phyloP scores from a whole-genome alignment of 2,888 invertebrate genomes.

The Drosophila subquinaria region DNA sequence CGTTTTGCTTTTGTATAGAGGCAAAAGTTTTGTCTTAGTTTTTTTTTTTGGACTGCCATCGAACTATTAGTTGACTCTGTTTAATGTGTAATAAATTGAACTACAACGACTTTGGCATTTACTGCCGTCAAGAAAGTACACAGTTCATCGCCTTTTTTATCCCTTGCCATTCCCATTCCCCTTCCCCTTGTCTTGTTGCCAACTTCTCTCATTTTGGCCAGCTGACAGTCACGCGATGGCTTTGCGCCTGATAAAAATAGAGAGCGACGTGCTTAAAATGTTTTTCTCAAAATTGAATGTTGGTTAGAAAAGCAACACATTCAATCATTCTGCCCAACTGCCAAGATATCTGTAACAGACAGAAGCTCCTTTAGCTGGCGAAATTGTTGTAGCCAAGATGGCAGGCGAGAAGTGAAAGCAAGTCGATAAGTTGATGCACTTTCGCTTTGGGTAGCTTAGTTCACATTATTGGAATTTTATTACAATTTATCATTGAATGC shows the following conservation, averaged over 20 bases:
- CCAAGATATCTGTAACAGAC: conserved; percentile 50
- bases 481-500: not conserved
- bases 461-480: not conserved
- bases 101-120: conserved; percentile 45
- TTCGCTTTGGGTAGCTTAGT: not conserved
- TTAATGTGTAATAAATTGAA: conserved; percentile 76
- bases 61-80: conserved; percentile 69
- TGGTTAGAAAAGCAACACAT: conserved; percentile 78
- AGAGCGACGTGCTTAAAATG: conserved; percentile 64
- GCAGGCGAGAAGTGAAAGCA: not conserved
- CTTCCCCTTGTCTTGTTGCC: not conserved
- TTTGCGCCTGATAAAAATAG: conserved; percentile 67
- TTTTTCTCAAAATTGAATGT: conserved; percentile 71
- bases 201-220: conserved; percentile 1
- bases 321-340: conserved; percentile 68
- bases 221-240: conserved; percentile 68
- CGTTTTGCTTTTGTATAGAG: conserved; percentile 29
- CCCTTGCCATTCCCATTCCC: no score
- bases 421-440: conserved; percentile 6
- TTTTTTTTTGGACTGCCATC: conserved; percentile 25
- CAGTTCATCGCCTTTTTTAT: not conserved
- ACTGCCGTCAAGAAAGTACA: conserved; percentile 30
- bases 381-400: conserved; percentile 44
- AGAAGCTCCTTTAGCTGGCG: conserved; percentile 25
- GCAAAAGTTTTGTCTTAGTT: conserved; percentile 46